These are phyloP conservation scores for Cetoscarus ocellatus DNA, from an alignment of 2,797 vertebrate genomes.

Conservation along the genomic window DNA sequence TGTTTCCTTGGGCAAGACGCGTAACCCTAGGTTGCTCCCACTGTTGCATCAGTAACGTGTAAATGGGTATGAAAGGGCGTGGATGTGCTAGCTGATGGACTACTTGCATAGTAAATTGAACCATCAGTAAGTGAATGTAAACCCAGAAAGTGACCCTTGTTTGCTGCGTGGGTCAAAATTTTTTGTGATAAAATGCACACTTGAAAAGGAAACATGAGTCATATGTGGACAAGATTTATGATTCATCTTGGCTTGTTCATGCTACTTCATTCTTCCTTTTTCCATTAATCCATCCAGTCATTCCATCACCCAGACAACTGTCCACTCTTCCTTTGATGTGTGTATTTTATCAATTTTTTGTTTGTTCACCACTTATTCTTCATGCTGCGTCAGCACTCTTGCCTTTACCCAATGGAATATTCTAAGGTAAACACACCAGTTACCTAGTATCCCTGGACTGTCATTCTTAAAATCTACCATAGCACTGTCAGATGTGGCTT, in stretches of 20 bases:
- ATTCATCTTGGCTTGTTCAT: conserved; percentile 20
- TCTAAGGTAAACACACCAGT: conserved; percentile 79
- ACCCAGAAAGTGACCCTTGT: neutral
- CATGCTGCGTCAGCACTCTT: conserved; percentile 84
- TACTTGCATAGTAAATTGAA: too few species aligned
- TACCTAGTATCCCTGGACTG: conserved; percentile 35
- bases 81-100: too few species aligned
- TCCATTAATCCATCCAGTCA: conserved; percentile 9
- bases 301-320: conserved; percentile 17
- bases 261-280: conserved; percentile 3
- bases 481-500: neutral
- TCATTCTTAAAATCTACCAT: conserved; percentile 28
- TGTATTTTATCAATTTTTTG: conserved; percentile 78
- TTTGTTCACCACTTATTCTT: conserved; percentile 80
- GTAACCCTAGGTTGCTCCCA: too few species aligned
- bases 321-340: conserved; percentile 61
- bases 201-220: conserved; percentile 26
- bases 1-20: too few species aligned
- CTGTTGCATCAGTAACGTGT: too few species aligned
- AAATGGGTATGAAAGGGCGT: too few species aligned
- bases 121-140: too few species aligned
- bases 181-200: conserved; percentile 52
- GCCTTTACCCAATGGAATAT: conserved; percentile 84
- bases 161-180: neutral
- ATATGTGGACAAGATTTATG: conserved; percentile 29